phyloP scores from a whole-genome alignment of 2,113 vertebrate species.

The Bos taurus region ARS-UCD2.0 NC_037331.1:112846001-112846500 shows the following conservation, averaged over 20 bases:
- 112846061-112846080: background rate
- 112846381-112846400: accelerated
- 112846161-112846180: background rate
- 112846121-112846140: background rate
- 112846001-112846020: background rate
- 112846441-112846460: background rate
- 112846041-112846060: background rate
- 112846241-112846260: background rate
- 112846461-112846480: background rate
- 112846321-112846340: too few species aligned
- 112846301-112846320: too few species aligned
- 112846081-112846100: background rate
- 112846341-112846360: accelerated
- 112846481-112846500: background rate
- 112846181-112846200: background rate
- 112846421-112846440: background rate
- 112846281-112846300: background rate
- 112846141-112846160: background rate
- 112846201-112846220: background rate
- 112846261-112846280: accelerated
- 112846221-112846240: accelerated
- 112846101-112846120: background rate
- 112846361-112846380: background rate
- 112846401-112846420: background rate
- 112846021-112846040: background rate